phyloP scores from a whole-genome alignment of 1,140 invertebrate genomes.

The Halictus rubicundus region DNA sequence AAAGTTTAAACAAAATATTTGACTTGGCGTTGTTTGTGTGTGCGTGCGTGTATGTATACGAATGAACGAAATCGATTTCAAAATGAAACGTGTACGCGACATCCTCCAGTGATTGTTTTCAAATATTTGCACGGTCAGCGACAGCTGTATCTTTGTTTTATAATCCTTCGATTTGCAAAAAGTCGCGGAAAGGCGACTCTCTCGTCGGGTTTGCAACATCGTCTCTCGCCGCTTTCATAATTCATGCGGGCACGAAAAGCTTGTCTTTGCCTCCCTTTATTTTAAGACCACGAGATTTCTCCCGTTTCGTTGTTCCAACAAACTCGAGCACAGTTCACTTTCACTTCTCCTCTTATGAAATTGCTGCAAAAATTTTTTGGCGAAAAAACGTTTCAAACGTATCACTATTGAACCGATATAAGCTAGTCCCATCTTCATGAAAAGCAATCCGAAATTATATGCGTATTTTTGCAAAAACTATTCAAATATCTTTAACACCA shows the following conservation, averaged over 20 bases:
- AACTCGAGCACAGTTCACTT: constrained; percentile 18
- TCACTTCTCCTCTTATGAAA: constrained; percentile 22
- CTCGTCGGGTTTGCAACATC: constrained; percentile 25
- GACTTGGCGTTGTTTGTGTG: too few species aligned
- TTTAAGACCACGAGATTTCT: constrained; percentile 9
- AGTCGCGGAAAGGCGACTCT: not conserved
- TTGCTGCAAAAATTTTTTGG: constrained; percentile 12
- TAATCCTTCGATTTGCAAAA: constrained; percentile 8
- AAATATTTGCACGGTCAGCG: constrained; percentile 38
- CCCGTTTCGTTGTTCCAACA: not conserved
- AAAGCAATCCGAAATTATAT: too few species aligned
- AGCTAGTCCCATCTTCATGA: too few species aligned
- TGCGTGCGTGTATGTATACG: not conserved
- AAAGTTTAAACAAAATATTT: not conserved
- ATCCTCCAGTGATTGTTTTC: not conserved
- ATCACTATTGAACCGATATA: too few species aligned
- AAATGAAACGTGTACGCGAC: not conserved
- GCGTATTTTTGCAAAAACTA: too few species aligned
- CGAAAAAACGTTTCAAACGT: not conserved
- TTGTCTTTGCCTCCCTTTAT: constrained; percentile 6
- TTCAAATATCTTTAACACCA: too few species aligned
- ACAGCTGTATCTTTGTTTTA: constrained; percentile 13
- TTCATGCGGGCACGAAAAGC: not conserved
- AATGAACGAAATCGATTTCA: constrained; percentile 1
- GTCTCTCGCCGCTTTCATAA: constrained; percentile 11